phyloP scores from a whole-genome alignment of 2,113 vertebrate species.

The Chaetops frenatus region DNA sequence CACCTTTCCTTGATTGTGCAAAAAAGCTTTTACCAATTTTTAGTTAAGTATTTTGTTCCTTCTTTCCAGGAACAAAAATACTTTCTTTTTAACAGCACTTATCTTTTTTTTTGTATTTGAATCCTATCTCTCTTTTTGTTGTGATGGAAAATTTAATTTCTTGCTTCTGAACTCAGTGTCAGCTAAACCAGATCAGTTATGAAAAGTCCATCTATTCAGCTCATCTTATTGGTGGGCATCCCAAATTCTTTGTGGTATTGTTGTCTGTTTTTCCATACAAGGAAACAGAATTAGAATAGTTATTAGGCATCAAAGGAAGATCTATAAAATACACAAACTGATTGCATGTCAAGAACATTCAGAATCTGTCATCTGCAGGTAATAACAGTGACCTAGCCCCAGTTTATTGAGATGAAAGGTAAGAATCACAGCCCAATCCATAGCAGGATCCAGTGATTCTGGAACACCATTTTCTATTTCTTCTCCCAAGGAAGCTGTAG shows the following conservation, averaged over 20 bases:
- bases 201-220: neutral
- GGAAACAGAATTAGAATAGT: neutral
- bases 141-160: neutral
- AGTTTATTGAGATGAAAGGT: neutral
- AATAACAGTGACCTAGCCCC: neutral
- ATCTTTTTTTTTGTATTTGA: neutral
- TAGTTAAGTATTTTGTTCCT: neutral
- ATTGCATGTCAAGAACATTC: neutral
- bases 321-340: neutral
- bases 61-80: neutral
- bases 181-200: neutral
- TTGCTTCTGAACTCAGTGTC: neutral
- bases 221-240: neutral
- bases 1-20: neutral
- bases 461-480: neutral
- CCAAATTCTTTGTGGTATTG: neutral
- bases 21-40: conserved; percentile 15
- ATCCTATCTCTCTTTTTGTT: neutral
- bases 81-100: neutral
- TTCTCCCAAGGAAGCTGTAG: neutral
- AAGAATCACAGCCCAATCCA: neutral
- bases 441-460: neutral
- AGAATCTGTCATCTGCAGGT: neutral
- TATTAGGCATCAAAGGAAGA: neutral
- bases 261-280: neutral